Percentiles rank a stretch among this genome's conserved stretches.
Conservation (phyloP, 1,140 invertebrate genomes). For the Wasmannia auropunctata region DNA sequence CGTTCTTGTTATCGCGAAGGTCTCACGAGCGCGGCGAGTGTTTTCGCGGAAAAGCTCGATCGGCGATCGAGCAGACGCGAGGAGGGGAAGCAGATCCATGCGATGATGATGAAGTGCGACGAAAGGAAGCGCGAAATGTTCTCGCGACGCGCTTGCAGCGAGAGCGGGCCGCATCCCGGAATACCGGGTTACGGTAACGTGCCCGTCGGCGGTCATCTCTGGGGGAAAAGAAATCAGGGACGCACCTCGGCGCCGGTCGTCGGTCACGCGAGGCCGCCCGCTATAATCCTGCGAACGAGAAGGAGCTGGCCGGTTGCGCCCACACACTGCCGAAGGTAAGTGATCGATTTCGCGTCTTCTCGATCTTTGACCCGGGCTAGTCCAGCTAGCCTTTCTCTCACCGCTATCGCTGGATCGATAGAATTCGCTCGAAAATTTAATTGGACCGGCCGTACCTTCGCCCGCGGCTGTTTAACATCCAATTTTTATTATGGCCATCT, state of each 20-base stretch:
- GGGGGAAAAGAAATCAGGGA: constrained; percentile 86
- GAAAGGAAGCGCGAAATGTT: constrained; percentile 81
- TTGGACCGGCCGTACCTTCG: neutral
- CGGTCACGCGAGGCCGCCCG: constrained; percentile 85
- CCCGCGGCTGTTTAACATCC: neutral
- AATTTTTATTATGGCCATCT: neutral
- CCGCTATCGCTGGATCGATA: neutral
- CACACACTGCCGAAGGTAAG: constrained; percentile 87
- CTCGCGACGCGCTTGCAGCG: constrained; percentile 87
- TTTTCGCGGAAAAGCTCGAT: neutral
- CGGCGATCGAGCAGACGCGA: neutral
- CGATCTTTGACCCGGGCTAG: neutral
- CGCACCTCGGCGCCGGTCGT: constrained; percentile 89
- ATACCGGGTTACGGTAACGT: constrained; percentile 72
- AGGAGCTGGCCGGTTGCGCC: constrained; percentile 89
- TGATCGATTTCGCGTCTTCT: constrained; percentile 10
- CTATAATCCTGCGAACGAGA: constrained; percentile 87
- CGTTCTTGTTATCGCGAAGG: neutral
- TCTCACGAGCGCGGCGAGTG: too few species aligned
- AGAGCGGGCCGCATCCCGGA: constrained; percentile 88
- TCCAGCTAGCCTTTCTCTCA: neutral
- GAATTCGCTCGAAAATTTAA: constrained; percentile 8
- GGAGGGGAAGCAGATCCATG: constrained; percentile 1
- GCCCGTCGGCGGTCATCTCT: constrained; percentile 82
- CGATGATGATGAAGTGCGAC: constrained; percentile 82